A percentile compares a stretch with the other conserved stretches of the same genome.
Evolutionary conservation across 2,113 vertebrate species (phyloP).

Genomic region (Albula glossodonta): DNA sequence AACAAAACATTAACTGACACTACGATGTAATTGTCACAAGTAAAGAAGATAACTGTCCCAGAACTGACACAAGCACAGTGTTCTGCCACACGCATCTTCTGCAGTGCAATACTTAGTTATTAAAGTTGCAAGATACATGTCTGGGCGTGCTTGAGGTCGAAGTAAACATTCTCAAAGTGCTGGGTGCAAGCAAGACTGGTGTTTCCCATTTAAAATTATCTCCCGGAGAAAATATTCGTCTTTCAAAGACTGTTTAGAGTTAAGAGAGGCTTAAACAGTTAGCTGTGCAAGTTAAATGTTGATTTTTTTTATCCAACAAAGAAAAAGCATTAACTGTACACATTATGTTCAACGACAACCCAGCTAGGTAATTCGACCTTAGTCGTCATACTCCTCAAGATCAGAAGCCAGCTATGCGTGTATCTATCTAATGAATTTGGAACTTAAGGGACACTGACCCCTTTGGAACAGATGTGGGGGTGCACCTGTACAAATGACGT

Average conservation of each 20-base stretch:
- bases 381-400: too few species aligned
- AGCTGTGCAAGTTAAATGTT: not conserved
- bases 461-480: not conserved
- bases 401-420: not conserved
- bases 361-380: not conserved
- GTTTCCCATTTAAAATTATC: not conserved
- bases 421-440: not conserved
- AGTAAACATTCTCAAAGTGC: not conserved
- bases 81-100: too few species aligned
- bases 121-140: too few species aligned
- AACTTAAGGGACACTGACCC: not conserved
- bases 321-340: not conserved
- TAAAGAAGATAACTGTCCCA: too few species aligned
- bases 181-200: not conserved
- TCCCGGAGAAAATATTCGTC: not conserved
- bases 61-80: too few species aligned
- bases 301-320: not conserved
- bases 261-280: not conserved
- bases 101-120: too few species aligned
- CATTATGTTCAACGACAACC: not conserved
- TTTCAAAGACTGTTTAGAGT: not conserved
- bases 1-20: too few species aligned
- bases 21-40: too few species aligned
- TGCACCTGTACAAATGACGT: conserved; percentile 13
- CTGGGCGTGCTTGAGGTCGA: not conserved